A percentile compares a stretch with the other conserved stretches of the same genome.
These are phyloP conservation scores for Hyphantria cunea DNA, from an alignment of 1,140 invertebrate species.

Conservation along the genomic window DNA sequence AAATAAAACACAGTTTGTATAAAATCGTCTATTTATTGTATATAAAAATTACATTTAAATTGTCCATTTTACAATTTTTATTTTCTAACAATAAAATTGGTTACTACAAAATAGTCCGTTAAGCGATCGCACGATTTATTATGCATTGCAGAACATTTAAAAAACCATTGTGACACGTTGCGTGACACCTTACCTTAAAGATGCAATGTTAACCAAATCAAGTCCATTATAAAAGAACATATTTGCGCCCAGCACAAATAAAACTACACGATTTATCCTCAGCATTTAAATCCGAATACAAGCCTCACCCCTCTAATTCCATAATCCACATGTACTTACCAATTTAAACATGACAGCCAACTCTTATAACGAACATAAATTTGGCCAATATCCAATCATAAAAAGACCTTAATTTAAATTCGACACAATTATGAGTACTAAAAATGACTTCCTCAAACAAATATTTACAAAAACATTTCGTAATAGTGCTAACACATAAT, in stretches of 20 bases:
- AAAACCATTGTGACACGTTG: slow-evolving; percentile 28
- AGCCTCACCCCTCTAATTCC: slow-evolving; percentile 9
- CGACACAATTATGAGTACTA: slow-evolving; percentile 23
- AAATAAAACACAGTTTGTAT: slow-evolving; percentile 65
- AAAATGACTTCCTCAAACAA: slow-evolving; percentile 29
- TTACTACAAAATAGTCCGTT: slow-evolving; percentile 79
- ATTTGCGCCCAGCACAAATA: slow-evolving; percentile 25
- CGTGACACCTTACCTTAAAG: slow-evolving; percentile 16
- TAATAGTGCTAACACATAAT: slow-evolving; percentile 1
- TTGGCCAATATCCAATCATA: slow-evolving; percentile 25
- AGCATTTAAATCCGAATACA: slow-evolving; percentile 1
- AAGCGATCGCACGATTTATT: slow-evolving; percentile 70
- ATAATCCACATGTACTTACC: slow-evolving; percentile 7
- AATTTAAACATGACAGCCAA: background rate
- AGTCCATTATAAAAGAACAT: slow-evolving; percentile 9
- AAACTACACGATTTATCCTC: slow-evolving; percentile 19
- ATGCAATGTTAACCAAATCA: slow-evolving; percentile 13
- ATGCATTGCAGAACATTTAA: slow-evolving; percentile 64
- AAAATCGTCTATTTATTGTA: slow-evolving; percentile 80
- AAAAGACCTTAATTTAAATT: slow-evolving; percentile 21
- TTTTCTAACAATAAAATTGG: slow-evolving; percentile 79
- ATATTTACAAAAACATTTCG: slow-evolving; percentile 26
- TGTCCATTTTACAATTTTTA: slow-evolving; percentile 77
- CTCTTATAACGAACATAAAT: slow-evolving; percentile 4
- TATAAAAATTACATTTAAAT: slow-evolving; percentile 82